Conservation (phyloP, 2,888 invertebrate species). For the Calameuta pallipes region DNA sequence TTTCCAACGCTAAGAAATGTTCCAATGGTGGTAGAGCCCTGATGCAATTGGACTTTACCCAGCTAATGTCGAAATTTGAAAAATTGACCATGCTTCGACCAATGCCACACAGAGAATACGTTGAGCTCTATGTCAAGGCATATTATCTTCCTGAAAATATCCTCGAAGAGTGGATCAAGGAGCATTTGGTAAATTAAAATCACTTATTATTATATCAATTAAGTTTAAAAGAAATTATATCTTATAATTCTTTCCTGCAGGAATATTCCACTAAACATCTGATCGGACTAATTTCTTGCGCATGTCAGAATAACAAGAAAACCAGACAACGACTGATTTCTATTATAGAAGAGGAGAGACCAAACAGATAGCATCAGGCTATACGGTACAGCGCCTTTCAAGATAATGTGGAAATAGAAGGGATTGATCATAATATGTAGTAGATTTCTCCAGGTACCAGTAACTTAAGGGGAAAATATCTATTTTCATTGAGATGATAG, state of each 20-base stretch:
- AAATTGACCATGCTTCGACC: slow-evolving; percentile 86
- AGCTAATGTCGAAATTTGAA: slow-evolving; percentile 91
- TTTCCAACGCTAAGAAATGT: slow-evolving; percentile 91
- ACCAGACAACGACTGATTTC: slow-evolving; percentile 82
- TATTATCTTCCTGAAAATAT: slow-evolving; percentile 92
- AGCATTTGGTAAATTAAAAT: slow-evolving; percentile 73
- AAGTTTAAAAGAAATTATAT: not conserved
- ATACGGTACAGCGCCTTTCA: not conserved
- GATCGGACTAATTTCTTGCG: slow-evolving; percentile 83
- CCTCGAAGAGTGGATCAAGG: slow-evolving; percentile 89
- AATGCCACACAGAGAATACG: slow-evolving; percentile 88
- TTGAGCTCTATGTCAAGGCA: slow-evolving; percentile 95
- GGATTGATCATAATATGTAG: not conserved
- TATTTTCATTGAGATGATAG: not conserved
- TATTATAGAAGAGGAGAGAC: slow-evolving; percentile 74
- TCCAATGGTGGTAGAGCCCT: slow-evolving; percentile 95
- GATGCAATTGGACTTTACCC: slow-evolving; percentile 98
- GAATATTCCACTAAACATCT: slow-evolving; percentile 93
- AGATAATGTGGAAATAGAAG: not conserved
- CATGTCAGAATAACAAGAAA: slow-evolving; percentile 89
- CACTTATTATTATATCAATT: slow-evolving; percentile 21
- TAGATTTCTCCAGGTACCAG: not conserved
- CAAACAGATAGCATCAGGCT: slow-evolving; percentile 50
- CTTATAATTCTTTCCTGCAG: slow-evolving; percentile 62
- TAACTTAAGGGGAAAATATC: not conserved